A percentile compares a stretch with the other conserved stretches of the same genome.
Evolutionary conservation across 2,888 invertebrate species (phyloP).

Genomic region (Athetis lepigone): DNA sequence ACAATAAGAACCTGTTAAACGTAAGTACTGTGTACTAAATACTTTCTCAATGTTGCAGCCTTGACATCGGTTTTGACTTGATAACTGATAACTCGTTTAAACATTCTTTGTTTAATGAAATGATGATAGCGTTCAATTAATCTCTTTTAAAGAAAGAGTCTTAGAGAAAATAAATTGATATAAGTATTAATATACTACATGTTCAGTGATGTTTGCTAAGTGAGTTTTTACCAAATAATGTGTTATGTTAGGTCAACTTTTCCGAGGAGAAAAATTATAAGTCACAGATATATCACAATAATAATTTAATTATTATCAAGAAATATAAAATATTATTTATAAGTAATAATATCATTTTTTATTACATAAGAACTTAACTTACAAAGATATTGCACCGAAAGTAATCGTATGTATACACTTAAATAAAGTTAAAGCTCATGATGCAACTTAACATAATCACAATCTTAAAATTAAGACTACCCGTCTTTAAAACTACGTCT

Average conservation of each 20-base stretch:
- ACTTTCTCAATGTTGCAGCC: slow-evolving; percentile 24
- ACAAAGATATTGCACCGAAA: slow-evolving; percentile 12
- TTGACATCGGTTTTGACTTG: slow-evolving; percentile 23
- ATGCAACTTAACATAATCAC: slow-evolving; percentile 14
- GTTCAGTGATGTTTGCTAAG: background rate
- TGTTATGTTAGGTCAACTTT: background rate
- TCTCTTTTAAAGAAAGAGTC: no score
- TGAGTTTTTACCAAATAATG: background rate
- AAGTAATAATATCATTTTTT: background rate
- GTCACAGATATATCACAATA: background rate
- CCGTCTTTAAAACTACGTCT: slow-evolving; percentile 25
- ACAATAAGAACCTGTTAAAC: slow-evolving; percentile 31
- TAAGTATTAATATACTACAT: no score
- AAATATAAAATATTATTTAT: slow-evolving; percentile 19
- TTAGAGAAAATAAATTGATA: no score
- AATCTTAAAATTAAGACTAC: slow-evolving; percentile 13
- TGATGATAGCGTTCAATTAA: background rate
- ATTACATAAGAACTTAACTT: slow-evolving; percentile 7
- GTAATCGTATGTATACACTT: slow-evolving; percentile 1
- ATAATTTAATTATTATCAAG: slow-evolving; percentile 35
- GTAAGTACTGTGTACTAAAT: slow-evolving; percentile 15
- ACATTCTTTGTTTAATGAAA: background rate
- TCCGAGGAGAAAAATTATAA: background rate
- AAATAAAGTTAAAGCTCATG: slow-evolving; percentile 21
- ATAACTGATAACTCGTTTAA: slow-evolving; percentile 3